A percentile compares a stretch with the other conserved stretches of the same genome.
Conservation (phyloP, 2,888 invertebrate species). For the Neocrepidodera transversa region DNA sequence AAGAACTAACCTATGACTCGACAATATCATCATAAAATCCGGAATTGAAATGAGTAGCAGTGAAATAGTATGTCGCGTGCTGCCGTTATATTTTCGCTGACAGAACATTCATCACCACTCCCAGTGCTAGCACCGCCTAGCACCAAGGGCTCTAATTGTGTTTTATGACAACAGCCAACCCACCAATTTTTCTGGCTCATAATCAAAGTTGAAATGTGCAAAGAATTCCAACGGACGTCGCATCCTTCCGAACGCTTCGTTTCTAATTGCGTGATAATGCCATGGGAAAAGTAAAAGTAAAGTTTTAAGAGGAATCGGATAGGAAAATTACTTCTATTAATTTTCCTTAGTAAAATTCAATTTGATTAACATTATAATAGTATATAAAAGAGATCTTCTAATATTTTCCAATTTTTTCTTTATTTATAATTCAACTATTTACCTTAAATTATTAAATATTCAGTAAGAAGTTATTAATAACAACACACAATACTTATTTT, state of each 20-base stretch:
- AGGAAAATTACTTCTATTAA: no score
- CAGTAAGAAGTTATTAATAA: no score
- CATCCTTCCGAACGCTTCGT: constrained; percentile 28
- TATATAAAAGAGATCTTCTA: no score
- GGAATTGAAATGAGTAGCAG: constrained; percentile 45
- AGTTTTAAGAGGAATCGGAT: neutral
- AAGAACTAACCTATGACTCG: neutral
- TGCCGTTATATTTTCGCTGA: constrained; percentile 53
- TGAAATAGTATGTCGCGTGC: constrained; percentile 51
- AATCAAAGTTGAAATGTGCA: constrained; percentile 46
- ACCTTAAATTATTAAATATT: no score
- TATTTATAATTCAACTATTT: no score
- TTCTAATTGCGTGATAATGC: constrained; percentile 29
- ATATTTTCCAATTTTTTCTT: no score
- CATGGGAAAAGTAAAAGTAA: constrained; percentile 2
- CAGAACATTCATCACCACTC: constrained; percentile 54
- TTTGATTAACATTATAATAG: no score
- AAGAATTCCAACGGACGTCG: constrained; percentile 37
- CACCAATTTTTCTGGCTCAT: constrained; percentile 46
- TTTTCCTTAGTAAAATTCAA: no score
- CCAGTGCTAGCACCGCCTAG: constrained; percentile 51
- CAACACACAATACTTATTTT: no score
- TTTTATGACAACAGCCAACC: constrained; percentile 52
- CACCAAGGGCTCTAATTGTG: constrained; percentile 53
- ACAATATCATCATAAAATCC: constrained; percentile 28